Evolutionary conservation across 1,140 invertebrate genomes (phyloP), one percentile per base, ranked within the genome.

Genomic region (Sminthurides bifidus): DNA sequence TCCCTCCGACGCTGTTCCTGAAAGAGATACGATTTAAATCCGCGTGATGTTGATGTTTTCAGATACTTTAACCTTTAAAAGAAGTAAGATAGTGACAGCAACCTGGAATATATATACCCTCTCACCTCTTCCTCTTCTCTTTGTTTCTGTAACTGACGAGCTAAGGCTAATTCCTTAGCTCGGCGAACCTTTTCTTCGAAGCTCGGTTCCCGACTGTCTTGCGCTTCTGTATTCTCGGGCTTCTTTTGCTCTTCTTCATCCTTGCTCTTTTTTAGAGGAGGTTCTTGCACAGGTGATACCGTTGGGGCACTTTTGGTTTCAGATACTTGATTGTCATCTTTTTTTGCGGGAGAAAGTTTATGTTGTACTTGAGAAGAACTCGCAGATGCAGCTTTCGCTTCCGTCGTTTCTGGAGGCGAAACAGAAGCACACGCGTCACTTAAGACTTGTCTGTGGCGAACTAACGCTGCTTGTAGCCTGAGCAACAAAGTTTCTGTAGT

Each of bases 1-100:
- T 89, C 86, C 52, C 77, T 79, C 49, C 76, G 68, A 56, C 72
- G 79, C 66, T 80, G 78, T 63, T 77, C 70, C 72, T 75, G 64
- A 3, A 59, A 19, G 41, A 49, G 17, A 37, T 21, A 56, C 2
- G 54, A 56, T 17, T 3, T 24, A 53, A 35, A 27, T 19, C 4
- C 14, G 37, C 21, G 4, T 35, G 19, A 19, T 29, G 23, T 50
- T 50, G 14, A 21, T 19, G n/a, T 19, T 1, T 17, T 3, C 17
- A 38, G 14, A 17, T 23, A 23, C 2, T 35, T 51, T 6, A 10
- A 48, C 5, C 52, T 26, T 38, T n/a, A n/a, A 54, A 52, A 14
- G 17, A 38, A 50, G 19, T 43, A 56, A 48, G 51, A 51, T 31
- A 46, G 10, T 8, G 24, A 4, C 48, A 54, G 23, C 26, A 40